Percentiles rank a stretch among this genome's conserved stretches.
These are phyloP conservation scores for Agrilus biguttatus DNA, from an alignment of 2,888 invertebrate species.

Conservation along the genomic window DNA sequence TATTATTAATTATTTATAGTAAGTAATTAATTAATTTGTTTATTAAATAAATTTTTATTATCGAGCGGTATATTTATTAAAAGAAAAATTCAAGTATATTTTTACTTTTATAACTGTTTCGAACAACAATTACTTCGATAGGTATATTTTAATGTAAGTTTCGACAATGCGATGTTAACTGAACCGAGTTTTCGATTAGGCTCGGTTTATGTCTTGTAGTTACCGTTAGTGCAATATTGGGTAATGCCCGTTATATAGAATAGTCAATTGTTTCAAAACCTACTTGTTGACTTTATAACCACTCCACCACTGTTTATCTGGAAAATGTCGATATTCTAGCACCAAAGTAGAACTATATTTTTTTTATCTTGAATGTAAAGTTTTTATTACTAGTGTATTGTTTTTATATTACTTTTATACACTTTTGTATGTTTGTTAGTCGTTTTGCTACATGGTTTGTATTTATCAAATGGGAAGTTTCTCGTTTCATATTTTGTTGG, in stretches of 20 bases:
- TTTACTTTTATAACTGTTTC: conserved; percentile 32
- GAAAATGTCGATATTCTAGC: conserved; percentile 8
- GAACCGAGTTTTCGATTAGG: no score
- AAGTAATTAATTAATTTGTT: no score
- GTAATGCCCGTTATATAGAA: conserved; percentile 27
- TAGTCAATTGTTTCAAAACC: conserved; percentile 32
- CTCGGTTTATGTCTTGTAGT: conserved; percentile 19
- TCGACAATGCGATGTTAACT: conserved; percentile 9
- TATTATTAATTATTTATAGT: no score
- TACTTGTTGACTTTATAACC: conserved; percentile 29
- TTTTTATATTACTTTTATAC: conserved; percentile 34
- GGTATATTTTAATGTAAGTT: conserved; percentile 21
- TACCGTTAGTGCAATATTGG: conserved; percentile 34
- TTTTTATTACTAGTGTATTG: conserved; percentile 24
- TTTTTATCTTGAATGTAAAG: conserved; percentile 23
- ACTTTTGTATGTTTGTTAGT: conserved; percentile 35
- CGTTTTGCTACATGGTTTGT: conserved; percentile 28
- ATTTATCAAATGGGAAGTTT: conserved; percentile 25
- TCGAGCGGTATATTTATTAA: conserved; percentile 23
- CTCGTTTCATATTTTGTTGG: conserved; percentile 33
- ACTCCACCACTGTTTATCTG: conserved; percentile 11
- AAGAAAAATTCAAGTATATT: conserved; percentile 25
- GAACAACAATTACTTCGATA: conserved; percentile 18
- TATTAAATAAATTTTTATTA: no score
- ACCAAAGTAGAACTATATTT: conserved; percentile 31